These are phyloP conservation scores for Drosophila picticornis DNA, from an alignment of 2,888 invertebrate species.

Conservation along the genomic window DNA sequence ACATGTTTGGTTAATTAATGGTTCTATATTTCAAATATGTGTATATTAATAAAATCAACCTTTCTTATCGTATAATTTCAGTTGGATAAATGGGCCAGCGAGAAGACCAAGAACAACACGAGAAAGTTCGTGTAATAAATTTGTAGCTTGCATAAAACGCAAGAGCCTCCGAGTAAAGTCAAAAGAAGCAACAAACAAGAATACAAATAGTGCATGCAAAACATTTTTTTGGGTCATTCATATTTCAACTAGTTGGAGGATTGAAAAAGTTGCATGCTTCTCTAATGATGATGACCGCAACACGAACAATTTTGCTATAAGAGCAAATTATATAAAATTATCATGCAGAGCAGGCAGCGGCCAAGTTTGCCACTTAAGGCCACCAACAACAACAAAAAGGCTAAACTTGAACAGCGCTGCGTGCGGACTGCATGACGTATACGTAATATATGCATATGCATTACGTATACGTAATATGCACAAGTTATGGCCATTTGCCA, in stretches of 20 bases:
- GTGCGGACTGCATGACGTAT: conserved; percentile 67
- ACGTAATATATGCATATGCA: conserved; percentile 52
- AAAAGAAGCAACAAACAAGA: not conserved
- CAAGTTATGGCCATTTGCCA: conserved; percentile 67
- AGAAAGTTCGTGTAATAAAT: conserved; percentile 65
- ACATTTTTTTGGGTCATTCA: conserved; percentile 66
- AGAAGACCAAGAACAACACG: conserved; percentile 7
- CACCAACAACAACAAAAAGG: conserved; percentile 38
- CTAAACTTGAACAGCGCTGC: conserved; percentile 45
- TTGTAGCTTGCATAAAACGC: conserved; percentile 50
- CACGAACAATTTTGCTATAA: conserved; percentile 53
- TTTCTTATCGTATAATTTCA: conserved; percentile 51
- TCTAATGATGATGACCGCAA: conserved; percentile 49
- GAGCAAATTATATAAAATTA: conserved; percentile 77
- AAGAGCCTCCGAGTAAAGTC: not conserved
- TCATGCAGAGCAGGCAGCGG: conserved; percentile 73
- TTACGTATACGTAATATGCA: conserved; percentile 58
- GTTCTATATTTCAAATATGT: conserved; percentile 1
- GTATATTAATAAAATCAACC: conserved; percentile 24
- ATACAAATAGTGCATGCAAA: conserved; percentile 60
- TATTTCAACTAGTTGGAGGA: not conserved
- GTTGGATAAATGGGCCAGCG: conserved; percentile 36
- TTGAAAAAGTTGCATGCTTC: conserved; percentile 7
- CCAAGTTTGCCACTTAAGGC: conserved; percentile 65
- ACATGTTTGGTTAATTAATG: not conserved